phyloP scores from a whole-genome alignment of 2,888 invertebrate species.

The Acleris literana region DNA sequence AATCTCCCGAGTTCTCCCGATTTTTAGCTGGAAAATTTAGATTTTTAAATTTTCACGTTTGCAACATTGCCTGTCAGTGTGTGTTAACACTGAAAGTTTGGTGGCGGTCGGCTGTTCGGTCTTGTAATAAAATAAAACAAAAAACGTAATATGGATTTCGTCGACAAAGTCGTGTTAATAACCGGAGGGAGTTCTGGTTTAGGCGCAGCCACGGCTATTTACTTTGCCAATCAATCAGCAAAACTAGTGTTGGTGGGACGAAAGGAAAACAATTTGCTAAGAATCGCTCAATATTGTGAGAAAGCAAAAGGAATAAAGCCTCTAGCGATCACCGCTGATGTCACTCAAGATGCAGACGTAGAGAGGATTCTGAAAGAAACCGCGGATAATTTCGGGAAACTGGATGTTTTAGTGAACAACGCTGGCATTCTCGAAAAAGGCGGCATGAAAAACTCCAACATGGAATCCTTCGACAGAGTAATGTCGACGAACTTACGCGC shows the following conservation, averaged over 20 bases:
- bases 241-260: conserved; percentile 85
- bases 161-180: conserved; percentile 85
- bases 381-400: conserved; percentile 86
- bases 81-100: not conserved
- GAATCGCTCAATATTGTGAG: conserved; percentile 77
- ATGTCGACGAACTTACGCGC: conserved; percentile 94
- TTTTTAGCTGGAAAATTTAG: too few species aligned
- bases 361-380: conserved; percentile 87
- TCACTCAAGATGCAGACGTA: conserved; percentile 87
- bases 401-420: conserved; percentile 93
- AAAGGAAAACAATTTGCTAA: conserved; percentile 64
- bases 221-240: conserved; percentile 86
- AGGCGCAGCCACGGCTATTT: conserved; percentile 87
- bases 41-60: too few species aligned
- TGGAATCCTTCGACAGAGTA: conserved; percentile 92
- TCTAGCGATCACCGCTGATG: conserved; percentile 84
- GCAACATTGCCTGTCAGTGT: too few species aligned
- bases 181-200: conserved; percentile 91
- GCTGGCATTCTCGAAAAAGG: conserved; percentile 92
- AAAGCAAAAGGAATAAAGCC: conserved; percentile 82
- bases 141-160: conserved; percentile 78
- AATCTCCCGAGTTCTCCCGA: too few species aligned
- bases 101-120: conserved; percentile 21
- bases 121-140: conserved; percentile 14
- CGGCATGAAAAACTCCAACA: conserved; percentile 89